Evolutionary conservation across 2,888 invertebrate species (phyloP).

Genomic region (Eristalis pertinax): DNA sequence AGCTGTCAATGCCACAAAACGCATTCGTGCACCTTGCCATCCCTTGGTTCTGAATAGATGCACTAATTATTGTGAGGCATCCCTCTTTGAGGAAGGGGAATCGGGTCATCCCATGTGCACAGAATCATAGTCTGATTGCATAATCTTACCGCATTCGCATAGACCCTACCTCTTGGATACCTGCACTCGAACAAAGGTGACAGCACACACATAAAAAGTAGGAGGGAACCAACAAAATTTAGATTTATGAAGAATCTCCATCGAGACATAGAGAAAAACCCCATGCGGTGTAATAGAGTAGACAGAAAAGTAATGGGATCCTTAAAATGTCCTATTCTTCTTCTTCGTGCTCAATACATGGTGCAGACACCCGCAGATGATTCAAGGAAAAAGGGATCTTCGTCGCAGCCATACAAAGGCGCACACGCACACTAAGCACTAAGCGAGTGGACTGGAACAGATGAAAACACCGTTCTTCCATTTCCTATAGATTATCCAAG

Average conservation of each 20-base stretch:
- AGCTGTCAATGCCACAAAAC: not conserved
- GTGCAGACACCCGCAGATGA: slow-evolving; percentile 61
- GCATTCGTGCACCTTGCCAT: not conserved
- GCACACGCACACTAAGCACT: slow-evolving; percentile 21
- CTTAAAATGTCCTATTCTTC: slow-evolving; percentile 65
- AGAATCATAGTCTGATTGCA: not conserved
- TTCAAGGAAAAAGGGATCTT: slow-evolving; percentile 63
- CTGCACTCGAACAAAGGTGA: slow-evolving; percentile 19
- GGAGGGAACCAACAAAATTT: slow-evolving; percentile 27
- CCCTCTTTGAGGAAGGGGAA: not conserved
- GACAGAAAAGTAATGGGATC: slow-evolving; percentile 63
- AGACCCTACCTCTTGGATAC: not conserved
- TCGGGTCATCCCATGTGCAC: not conserved
- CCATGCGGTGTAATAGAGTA: slow-evolving; percentile 50
- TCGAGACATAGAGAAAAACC: slow-evolving; percentile 20
- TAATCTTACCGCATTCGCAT: slow-evolving; percentile 30
- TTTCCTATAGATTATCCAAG: slow-evolving; percentile 49
- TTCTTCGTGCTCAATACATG: slow-evolving; percentile 33
- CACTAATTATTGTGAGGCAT: not conserved
- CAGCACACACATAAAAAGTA: slow-evolving; percentile 7
- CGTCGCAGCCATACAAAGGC: slow-evolving; percentile 16
- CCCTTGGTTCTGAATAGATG: not conserved
- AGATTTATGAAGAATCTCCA: slow-evolving; percentile 19
- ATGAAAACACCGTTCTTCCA: slow-evolving; percentile 41
- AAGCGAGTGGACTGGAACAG: not conserved